These are phyloP conservation scores for Bombus waltoni DNA, from an alignment of 1,140 invertebrate genomes.

Conservation along the genomic window DNA sequence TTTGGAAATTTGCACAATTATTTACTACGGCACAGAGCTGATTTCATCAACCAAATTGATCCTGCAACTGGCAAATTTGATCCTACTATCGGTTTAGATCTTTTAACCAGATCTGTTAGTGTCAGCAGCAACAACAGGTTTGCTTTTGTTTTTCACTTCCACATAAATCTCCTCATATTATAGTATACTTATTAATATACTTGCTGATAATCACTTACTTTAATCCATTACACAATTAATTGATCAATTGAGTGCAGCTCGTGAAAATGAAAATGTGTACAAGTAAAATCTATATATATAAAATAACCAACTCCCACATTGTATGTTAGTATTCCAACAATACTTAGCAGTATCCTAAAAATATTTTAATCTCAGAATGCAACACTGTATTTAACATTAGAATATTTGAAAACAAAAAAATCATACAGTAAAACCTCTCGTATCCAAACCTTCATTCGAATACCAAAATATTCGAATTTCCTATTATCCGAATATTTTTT, in stretches of 20 bases:
- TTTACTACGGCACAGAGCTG: conserved; percentile 88
- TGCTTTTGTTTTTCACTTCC: conserved; percentile 11
- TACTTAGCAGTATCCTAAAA: background rate
- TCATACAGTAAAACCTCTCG: too few relatives aligned
- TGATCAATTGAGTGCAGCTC: background rate
- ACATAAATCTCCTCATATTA: background rate
- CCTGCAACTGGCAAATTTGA: conserved; percentile 86
- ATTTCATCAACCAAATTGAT: conserved; percentile 92
- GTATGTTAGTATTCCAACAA: background rate
- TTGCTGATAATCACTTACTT: background rate
- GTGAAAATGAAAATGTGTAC: background rate
- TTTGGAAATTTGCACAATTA: conserved; percentile 96
- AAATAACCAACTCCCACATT: background rate
- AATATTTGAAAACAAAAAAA: background rate
- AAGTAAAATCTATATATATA: background rate
- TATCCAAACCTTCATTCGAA: too few relatives aligned
- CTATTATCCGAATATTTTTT: too few relatives aligned
- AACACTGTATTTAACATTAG: background rate
- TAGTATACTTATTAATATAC: background rate
- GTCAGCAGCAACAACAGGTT: conserved; percentile 83
- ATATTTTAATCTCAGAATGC: background rate
- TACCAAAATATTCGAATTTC: too few relatives aligned
- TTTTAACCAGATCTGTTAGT: conserved; percentile 83
- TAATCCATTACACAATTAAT: background rate
- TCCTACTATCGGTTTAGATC: conserved; percentile 84